Conservation (phyloP, 2,113 vertebrate genomes). For the Esox niger region DNA sequence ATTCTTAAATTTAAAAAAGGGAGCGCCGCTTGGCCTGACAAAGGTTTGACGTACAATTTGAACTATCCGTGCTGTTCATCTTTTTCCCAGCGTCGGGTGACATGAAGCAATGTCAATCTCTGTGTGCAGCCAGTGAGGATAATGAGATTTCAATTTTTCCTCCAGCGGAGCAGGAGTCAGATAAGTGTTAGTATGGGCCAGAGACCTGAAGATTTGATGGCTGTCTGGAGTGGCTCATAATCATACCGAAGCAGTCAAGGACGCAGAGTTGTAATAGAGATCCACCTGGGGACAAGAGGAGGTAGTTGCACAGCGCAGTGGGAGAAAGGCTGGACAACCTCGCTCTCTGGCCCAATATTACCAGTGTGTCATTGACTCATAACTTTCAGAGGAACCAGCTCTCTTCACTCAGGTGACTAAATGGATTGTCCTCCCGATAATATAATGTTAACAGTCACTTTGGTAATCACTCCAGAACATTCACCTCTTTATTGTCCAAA, state of each 20-base stretch:
- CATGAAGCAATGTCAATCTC: slow-evolving; percentile 6
- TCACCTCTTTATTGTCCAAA: slow-evolving; percentile 51
- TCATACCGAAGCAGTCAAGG: neutral
- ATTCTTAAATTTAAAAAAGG: too few relatives aligned
- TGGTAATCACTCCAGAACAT: slow-evolving; percentile 66
- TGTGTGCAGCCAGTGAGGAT: slow-evolving; percentile 6
- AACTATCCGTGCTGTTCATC: neutral
- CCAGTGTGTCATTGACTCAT: slow-evolving; percentile 18
- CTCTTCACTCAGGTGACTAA: slow-evolving; percentile 32
- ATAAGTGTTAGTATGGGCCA: neutral
- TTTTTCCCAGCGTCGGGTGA: neutral
- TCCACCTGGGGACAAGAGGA: slow-evolving; percentile 1
- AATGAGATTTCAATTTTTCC: slow-evolving; percentile 10
- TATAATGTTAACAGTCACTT: slow-evolving; percentile 66
- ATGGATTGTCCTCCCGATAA: slow-evolving; percentile 63
- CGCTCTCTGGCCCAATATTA: slow-evolving; percentile 27
- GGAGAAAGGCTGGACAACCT: neutral
- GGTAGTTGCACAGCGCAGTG: neutral
- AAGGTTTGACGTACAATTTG: neutral
- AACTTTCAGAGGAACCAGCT: slow-evolving; percentile 41
- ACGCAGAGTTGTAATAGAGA: slow-evolving; percentile 18
- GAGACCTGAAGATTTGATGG: slow-evolving; percentile 8
- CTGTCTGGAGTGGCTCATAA: slow-evolving; percentile 7
- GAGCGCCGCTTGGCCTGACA: neutral
- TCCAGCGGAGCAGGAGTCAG: neutral